Percentiles rank a stretch among this genome's conserved stretches.
Conservation (phyloP, 2,888 invertebrate species). For the Yponomeuta malinellus region DNA sequence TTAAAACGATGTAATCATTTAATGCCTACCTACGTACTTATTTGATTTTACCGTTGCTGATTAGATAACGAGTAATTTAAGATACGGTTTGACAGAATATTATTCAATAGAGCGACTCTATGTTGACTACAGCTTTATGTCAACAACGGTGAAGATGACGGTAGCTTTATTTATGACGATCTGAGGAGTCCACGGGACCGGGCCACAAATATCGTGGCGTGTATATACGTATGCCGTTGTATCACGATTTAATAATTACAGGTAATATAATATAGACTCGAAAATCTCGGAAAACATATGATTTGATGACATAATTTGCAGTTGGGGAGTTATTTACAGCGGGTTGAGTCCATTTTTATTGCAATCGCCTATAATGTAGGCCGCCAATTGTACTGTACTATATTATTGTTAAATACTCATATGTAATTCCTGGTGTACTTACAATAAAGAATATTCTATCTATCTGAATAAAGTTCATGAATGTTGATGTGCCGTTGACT, state of each 20-base stretch:
- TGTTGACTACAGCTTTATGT: conserved; percentile 32
- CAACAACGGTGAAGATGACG: conserved; percentile 40
- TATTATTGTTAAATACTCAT: no score
- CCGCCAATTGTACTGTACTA: no score
- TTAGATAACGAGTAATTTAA: not conserved
- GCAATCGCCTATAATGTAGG: no score
- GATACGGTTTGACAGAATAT: not conserved
- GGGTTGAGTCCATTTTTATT: no score
- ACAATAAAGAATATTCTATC: no score
- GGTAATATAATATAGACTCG: not conserved
- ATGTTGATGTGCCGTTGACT: no score
- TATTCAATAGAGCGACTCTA: not conserved
- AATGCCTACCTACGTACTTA: not conserved
- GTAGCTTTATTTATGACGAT: conserved; percentile 30
- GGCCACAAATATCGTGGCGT: not conserved
- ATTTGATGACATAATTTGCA: no score
- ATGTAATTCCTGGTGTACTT: no score
- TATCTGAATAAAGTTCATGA: no score
- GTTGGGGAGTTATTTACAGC: no score
- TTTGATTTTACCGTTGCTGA: not conserved
- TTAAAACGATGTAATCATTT: not conserved
- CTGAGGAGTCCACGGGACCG: not conserved
- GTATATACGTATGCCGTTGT: not conserved
- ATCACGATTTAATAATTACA: not conserved
- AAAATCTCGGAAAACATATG: not conserved